Evolutionary conservation across 2,113 vertebrate genomes (phyloP).

Genomic region (Chitala chitala): DNA sequence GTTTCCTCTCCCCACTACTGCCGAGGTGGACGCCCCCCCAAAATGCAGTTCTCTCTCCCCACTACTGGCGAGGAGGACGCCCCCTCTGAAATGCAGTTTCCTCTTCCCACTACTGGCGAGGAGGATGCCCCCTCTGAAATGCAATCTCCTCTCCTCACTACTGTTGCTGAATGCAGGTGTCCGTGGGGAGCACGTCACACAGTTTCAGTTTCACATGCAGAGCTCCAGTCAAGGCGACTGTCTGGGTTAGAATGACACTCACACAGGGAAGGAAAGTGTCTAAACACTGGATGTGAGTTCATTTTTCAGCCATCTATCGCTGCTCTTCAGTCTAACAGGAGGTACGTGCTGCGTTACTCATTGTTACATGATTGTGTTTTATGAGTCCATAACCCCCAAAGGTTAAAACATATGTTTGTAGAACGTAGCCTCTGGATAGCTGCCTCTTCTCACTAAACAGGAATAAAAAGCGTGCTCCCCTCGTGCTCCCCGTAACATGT

Average conservation of each 20-base stretch:
- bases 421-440: too few relatives aligned
- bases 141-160: too few relatives aligned
- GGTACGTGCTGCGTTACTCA: conserved; percentile 22
- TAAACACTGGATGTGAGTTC: conserved; percentile 22
- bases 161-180: conserved; percentile 24
- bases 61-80: too few relatives aligned
- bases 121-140: too few relatives aligned
- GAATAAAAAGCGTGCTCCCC: too few relatives aligned
- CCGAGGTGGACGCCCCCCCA: too few relatives aligned
- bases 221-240: conserved; percentile 34
- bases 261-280: conserved; percentile 16
- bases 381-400: not conserved
- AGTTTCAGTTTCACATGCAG: conserved; percentile 37
- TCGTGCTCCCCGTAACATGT: not conserved
- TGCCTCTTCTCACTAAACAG: too few relatives aligned
- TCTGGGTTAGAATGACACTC: conserved; percentile 38
- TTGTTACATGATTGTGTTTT: conserved; percentile 4
- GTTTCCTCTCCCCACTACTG: too few relatives aligned
- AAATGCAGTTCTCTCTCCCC: too few relatives aligned
- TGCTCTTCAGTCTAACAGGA: conserved; percentile 29
- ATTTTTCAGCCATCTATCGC: conserved; percentile 32
- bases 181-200: conserved; percentile 30
- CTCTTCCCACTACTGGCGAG: too few relatives aligned
- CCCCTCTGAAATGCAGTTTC: too few relatives aligned
- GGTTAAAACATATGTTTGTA: not conserved